phyloP scores from a whole-genome alignment of 1,140 invertebrate species.

The Scaptomyza montana region DNA sequence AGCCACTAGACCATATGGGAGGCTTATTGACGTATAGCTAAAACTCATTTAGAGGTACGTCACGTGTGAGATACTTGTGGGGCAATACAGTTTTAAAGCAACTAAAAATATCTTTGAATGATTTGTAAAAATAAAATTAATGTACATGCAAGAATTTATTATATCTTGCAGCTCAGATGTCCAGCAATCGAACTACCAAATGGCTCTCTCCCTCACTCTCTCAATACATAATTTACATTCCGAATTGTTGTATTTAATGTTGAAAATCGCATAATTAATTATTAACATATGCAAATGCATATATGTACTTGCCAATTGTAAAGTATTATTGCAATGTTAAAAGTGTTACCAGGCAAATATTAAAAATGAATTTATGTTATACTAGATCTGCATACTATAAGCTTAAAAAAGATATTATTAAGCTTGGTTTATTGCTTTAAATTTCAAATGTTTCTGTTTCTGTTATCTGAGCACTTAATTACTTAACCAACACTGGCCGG shows the following conservation, averaged over 20 bases:
- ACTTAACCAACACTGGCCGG: slow-evolving; percentile 48
- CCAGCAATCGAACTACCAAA: slow-evolving; percentile 17
- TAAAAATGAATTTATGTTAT: slow-evolving; percentile 15
- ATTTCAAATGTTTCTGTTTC: slow-evolving; percentile 26
- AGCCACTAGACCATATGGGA: slow-evolving; percentile 91
- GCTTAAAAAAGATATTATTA: slow-evolving; percentile 16
- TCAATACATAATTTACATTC: slow-evolving; percentile 49
- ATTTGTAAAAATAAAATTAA: no score
- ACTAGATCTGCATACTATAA: slow-evolving; percentile 6
- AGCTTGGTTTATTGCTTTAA: slow-evolving; percentile 24
- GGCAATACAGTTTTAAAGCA: no score
- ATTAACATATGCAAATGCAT: slow-evolving; percentile 41
- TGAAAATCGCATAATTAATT: slow-evolving; percentile 46
- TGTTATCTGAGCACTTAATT: slow-evolving; percentile 32
- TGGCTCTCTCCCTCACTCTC: slow-evolving; percentile 4
- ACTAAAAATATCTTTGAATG: no score
- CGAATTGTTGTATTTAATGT: slow-evolving; percentile 70
- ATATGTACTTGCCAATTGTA: slow-evolving; percentile 35
- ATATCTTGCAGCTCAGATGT: slow-evolving; percentile 38
- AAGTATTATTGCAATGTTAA: slow-evolving; percentile 24
- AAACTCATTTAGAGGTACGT: slow-evolving; percentile 82
- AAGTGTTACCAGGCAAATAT: slow-evolving; percentile 26
- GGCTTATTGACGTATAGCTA: slow-evolving; percentile 90
- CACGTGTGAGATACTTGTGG: no score
- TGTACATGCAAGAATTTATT: no score